Conservation (phyloP, 2,113 vertebrate species). For the Dromiciops gliroides region DNA sequence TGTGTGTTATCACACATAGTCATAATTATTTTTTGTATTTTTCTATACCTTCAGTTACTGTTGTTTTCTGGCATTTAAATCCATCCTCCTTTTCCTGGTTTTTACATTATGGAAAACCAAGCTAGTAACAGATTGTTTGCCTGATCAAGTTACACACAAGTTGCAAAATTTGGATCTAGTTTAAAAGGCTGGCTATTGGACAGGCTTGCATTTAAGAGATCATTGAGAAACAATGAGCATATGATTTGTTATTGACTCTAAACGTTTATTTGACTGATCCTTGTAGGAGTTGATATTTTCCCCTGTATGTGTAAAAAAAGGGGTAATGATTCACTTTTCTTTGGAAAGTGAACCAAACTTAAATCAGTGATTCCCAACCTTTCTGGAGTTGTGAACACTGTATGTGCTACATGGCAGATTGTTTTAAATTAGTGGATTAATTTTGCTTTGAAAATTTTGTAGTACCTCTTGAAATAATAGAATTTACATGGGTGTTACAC, state of each 20-base stretch:
- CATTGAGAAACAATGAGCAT: constrained; percentile 64
- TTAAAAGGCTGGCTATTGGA: constrained; percentile 38
- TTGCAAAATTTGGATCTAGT: constrained; percentile 36
- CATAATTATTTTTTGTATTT: constrained; percentile 80
- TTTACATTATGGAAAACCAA: constrained; percentile 63
- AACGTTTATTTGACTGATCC: constrained; percentile 44
- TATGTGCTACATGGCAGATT: constrained; percentile 23
- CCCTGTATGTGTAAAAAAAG: background rate
- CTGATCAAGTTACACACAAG: constrained; percentile 63
- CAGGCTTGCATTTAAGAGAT: constrained; percentile 53
- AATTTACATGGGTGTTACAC: background rate
- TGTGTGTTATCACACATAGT: constrained; percentile 75
- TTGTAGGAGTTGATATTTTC: constrained; percentile 28
- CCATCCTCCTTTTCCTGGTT: constrained; percentile 69
- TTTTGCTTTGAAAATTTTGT: constrained; percentile 19
- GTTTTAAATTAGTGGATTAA: constrained; percentile 13
- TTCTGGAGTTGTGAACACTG: constrained; percentile 26
- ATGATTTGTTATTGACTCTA: constrained; percentile 64
- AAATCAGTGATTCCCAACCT: constrained; percentile 49
- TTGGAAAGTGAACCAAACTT: constrained; percentile 59
- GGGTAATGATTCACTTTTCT: constrained; percentile 48
- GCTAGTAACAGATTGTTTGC: constrained; percentile 40
- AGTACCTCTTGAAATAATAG: background rate
- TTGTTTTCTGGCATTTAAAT: constrained; percentile 80
- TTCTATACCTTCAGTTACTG: constrained; percentile 78